A percentile compares a stretch with the other conserved stretches of the same genome.
Evolutionary conservation across 2,888 invertebrate species (phyloP).

Genomic region (Cacoxenus indagator): DNA sequence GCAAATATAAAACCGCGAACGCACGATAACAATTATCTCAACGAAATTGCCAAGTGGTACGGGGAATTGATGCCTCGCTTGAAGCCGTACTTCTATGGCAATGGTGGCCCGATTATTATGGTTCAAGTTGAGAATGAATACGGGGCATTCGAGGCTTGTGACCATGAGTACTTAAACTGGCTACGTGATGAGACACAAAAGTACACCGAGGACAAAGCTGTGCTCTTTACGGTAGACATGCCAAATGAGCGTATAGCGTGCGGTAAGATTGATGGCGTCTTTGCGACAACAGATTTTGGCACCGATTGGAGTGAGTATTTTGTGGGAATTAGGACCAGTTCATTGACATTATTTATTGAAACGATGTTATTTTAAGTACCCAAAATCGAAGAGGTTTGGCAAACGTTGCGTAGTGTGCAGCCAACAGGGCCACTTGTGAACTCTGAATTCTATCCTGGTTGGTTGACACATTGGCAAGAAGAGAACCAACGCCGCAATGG

Average conservation of each 20-base stretch:
- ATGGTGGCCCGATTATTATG: constrained; percentile 89
- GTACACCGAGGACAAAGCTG: constrained; percentile 71
- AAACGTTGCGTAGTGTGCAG: constrained; percentile 72
- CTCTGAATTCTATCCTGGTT: constrained; percentile 92
- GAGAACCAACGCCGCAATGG: constrained; percentile 74
- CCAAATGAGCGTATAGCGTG: constrained; percentile 71
- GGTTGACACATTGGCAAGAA: constrained; percentile 91
- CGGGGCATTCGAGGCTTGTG: constrained; percentile 82
- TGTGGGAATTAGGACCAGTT: too few relatives aligned
- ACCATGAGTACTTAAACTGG: constrained; percentile 78
- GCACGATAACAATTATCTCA: constrained; percentile 74
- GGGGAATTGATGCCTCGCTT: constrained; percentile 72
- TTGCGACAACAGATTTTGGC: constrained; percentile 85
- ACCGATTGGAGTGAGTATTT: constrained; percentile 70
- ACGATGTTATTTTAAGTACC: constrained; percentile 45
- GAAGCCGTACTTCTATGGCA: constrained; percentile 73
- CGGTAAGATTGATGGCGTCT: constrained; percentile 80
- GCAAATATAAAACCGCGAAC: constrained; percentile 77
- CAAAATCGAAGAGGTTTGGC: constrained; percentile 70
- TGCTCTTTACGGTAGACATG: constrained; percentile 89
- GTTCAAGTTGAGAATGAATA: constrained; percentile 93
- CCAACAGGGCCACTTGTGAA: constrained; percentile 87
- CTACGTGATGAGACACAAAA: constrained; percentile 76
- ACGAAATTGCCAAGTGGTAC: constrained; percentile 73
- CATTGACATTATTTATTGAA: background rate